Conservation (phyloP, 2,113 vertebrate species). For the Psilopogon haemacephalus region DNA sequence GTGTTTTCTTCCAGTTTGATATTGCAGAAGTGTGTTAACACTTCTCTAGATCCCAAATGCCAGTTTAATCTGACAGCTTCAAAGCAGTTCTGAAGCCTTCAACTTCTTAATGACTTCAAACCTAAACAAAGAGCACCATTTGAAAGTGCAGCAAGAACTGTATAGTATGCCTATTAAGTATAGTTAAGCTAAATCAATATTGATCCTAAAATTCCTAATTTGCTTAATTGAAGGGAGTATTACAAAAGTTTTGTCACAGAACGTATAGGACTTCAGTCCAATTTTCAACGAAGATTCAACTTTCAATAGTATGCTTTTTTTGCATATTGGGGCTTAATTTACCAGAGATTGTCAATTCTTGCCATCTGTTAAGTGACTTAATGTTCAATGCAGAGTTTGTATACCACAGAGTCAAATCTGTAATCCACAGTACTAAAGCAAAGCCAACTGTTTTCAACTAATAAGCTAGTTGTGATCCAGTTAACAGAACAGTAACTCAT, state of each 20-base stretch:
- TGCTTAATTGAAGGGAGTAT: background rate
- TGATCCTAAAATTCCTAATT: background rate
- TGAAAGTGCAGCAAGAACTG: background rate
- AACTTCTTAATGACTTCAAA: background rate
- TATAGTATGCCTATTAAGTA: background rate
- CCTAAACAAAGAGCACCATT: background rate
- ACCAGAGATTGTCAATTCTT: background rate
- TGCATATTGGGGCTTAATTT: background rate
- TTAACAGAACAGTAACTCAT: background rate
- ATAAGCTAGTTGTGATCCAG: background rate
- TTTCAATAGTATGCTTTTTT: background rate
- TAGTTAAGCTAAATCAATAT: background rate
- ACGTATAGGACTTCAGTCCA: background rate
- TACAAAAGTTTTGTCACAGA: background rate
- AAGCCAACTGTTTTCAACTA: conserved; percentile 4
- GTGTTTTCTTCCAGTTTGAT: background rate
- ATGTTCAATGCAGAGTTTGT: background rate
- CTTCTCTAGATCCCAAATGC: background rate
- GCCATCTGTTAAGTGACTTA: background rate
- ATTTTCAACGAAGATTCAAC: background rate
- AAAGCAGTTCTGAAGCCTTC: background rate
- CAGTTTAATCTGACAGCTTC: background rate
- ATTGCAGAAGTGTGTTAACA: rapidly evolving
- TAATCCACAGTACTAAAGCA: background rate
- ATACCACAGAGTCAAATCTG: background rate